Conservation (phyloP, 2,797 vertebrate species). For the Diglossa cyanea region DNA sequence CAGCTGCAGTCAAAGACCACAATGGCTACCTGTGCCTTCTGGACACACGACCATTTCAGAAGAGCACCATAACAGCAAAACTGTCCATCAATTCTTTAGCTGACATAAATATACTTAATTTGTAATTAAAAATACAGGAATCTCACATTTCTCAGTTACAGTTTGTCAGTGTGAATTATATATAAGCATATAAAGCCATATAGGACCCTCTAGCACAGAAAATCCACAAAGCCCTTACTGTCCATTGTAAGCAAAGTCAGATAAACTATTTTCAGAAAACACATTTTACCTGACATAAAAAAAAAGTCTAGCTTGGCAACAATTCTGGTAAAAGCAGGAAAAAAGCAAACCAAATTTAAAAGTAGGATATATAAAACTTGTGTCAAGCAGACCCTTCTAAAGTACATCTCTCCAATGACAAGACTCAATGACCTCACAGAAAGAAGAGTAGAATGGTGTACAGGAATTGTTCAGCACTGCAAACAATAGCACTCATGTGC, state of each 20-base stretch:
- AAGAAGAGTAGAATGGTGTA: background rate
- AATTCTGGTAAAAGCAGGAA: background rate
- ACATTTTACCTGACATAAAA: background rate
- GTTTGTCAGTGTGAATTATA: background rate
- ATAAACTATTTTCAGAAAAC: conserved; percentile 22
- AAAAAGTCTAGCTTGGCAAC: background rate
- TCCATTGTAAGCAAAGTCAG: conserved; percentile 51
- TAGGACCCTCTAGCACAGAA: conserved; percentile 47
- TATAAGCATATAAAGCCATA: conserved; percentile 36
- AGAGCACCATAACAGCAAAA: conserved; percentile 1
- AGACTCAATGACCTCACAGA: background rate
- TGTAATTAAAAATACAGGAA: conserved; percentile 48
- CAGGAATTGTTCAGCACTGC: conserved; percentile 7
- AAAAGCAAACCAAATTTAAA: background rate
- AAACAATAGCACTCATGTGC: background rate
- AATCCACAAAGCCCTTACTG: conserved; percentile 46
- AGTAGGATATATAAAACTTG: background rate
- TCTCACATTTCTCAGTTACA: conserved; percentile 18
- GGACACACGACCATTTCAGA: background rate
- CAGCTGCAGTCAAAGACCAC: background rate
- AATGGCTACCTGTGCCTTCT: conserved; percentile 56
- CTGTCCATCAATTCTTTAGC: background rate
- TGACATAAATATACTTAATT: conserved; percentile 44
- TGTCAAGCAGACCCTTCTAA: background rate
- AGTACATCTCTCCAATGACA: background rate